Evolutionary conservation across 1,140 invertebrate species (phyloP).

Genomic region (Heterodera carotae): DNA sequence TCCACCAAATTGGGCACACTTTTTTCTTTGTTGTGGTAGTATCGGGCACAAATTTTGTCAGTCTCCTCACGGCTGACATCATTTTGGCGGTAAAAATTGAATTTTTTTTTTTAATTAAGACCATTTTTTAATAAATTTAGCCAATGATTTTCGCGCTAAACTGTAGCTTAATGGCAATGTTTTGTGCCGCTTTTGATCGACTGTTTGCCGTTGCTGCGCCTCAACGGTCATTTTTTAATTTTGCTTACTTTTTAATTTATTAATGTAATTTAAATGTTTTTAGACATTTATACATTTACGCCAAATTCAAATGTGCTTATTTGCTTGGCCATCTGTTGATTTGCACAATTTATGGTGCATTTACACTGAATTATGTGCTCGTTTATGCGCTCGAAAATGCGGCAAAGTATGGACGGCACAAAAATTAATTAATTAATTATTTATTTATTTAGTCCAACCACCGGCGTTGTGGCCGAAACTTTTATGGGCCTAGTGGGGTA

Average conservation of each 20-base stretch:
- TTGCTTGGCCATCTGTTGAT: conserved; percentile 1
- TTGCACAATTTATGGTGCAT: conserved; percentile 14
- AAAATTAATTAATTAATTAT: not conserved
- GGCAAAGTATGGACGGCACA: not conserved
- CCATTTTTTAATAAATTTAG: not conserved
- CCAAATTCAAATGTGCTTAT: conserved; percentile 12
- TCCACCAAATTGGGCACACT: conserved; percentile 22
- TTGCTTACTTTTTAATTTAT: not conserved
- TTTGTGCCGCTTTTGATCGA: conserved; percentile 8
- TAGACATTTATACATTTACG: conserved; percentile 9
- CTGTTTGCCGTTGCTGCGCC: conserved; percentile 23
- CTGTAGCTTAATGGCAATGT: not conserved
- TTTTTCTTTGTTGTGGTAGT: conserved; percentile 4
- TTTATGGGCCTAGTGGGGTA: not conserved
- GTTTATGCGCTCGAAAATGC: conserved; percentile 16
- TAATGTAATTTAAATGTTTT: not conserved
- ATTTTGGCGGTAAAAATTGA: not conserved
- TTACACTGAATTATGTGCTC: conserved; percentile 6
- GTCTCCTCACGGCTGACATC: not conserved
- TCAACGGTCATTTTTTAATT: not conserved
- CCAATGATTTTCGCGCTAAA: not conserved
- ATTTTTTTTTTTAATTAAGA: not conserved
- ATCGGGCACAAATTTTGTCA: conserved; percentile 3
- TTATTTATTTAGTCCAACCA: conserved; percentile 16
- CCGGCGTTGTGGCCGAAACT: conserved; percentile 2